phyloP scores from a whole-genome alignment of 1,140 invertebrate species.

The Pectinophora gossypiella region DNA sequence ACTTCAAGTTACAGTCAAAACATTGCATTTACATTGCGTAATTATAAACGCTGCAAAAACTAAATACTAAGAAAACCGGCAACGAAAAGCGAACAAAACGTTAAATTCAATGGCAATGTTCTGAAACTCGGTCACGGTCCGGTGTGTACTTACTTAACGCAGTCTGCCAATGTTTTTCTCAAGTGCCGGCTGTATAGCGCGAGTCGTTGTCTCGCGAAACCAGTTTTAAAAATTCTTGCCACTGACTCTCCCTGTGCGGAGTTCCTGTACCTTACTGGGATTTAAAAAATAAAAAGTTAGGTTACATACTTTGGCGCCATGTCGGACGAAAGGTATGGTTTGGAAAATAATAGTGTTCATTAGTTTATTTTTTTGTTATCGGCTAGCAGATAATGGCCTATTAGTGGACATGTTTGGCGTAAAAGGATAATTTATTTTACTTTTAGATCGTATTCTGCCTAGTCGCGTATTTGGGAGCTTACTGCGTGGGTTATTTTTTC shows the following conservation, averaged over 20 bases:
- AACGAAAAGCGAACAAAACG: background rate
- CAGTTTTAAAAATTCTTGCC: slow-evolving; percentile 33
- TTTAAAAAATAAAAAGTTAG: slow-evolving; percentile 20
- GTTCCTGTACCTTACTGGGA: slow-evolving; percentile 20
- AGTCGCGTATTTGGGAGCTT: slow-evolving; percentile 29
- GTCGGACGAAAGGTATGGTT: slow-evolving; percentile 43
- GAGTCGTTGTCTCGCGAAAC: slow-evolving; percentile 19
- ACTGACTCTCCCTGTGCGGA: too few species aligned
- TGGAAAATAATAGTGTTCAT: background rate
- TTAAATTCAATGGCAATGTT: background rate
- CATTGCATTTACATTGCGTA: too few species aligned
- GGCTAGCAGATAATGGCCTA: slow-evolving; percentile 11
- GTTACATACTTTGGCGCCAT: slow-evolving; percentile 27
- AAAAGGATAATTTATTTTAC: slow-evolving; percentile 24
- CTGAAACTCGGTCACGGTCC: slow-evolving; percentile 1
- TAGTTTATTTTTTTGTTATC: slow-evolving; percentile 9
- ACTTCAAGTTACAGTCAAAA: too few species aligned
- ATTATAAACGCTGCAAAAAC: too few species aligned
- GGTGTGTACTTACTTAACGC: slow-evolving; percentile 6
- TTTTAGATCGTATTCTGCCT: slow-evolving; percentile 43
- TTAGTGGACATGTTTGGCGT: slow-evolving; percentile 6
- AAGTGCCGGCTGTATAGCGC: slow-evolving; percentile 34
- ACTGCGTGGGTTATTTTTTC: slow-evolving; percentile 24
- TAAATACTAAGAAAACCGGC: background rate
- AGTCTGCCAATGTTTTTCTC: slow-evolving; percentile 37